These are phyloP conservation scores for Calcarius lapponicus DNA, from an alignment of 2,797 vertebrate genomes.

Conservation along the genomic window DNA sequence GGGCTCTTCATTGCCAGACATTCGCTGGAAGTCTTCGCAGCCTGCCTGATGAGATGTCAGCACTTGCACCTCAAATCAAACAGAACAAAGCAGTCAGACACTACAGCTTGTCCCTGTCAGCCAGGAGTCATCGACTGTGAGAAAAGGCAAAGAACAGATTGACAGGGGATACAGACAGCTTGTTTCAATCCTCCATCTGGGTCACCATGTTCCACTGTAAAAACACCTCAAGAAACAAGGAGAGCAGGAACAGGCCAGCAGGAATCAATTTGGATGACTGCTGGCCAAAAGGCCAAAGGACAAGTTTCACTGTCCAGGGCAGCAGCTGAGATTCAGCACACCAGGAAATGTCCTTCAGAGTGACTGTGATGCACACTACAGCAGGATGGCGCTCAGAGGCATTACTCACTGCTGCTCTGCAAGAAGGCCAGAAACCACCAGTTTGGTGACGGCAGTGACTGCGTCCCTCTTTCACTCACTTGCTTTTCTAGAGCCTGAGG, in stretches of 20 bases:
- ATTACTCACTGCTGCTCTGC: no score
- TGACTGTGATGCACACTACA: neutral
- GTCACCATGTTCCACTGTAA: neutral
- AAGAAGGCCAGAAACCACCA: neutral
- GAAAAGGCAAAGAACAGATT: no score
- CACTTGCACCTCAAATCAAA: no score
- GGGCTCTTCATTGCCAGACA: no score
- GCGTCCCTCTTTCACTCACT: neutral
- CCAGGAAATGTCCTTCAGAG: neutral
- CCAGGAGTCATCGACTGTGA: no score
- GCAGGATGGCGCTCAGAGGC: neutral
- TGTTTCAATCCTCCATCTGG: no score
- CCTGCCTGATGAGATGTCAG: no score
- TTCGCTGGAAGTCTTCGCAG: no score
- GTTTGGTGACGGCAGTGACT: neutral
- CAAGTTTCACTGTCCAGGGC: neutral
- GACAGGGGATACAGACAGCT: no score
- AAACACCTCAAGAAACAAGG: neutral
- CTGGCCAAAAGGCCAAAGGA: neutral
- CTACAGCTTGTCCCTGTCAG: no score
- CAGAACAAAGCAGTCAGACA: no score
- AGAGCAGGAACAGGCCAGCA: neutral
- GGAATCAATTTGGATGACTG: neutral
- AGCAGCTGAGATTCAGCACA: neutral
- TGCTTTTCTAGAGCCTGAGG: rapidly evolving